phyloP scores from a whole-genome alignment of 1,140 invertebrate species.

The Cotesia chilonis region DNA sequence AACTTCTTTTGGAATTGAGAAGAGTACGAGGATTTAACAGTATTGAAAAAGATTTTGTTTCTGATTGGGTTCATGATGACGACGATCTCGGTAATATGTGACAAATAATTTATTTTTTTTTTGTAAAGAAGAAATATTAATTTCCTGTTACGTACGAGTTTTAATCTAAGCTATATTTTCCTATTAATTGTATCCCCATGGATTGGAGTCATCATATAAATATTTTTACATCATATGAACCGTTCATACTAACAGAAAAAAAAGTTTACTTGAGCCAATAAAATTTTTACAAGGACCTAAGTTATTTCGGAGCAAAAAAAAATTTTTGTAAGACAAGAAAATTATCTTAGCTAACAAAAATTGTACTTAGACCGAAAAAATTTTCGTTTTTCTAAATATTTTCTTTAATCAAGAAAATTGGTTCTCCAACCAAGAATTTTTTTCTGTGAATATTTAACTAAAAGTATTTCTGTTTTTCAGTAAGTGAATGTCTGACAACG shows the following conservation, averaged over 20 bases:
- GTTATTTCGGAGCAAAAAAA: neutral
- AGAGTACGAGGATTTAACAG: neutral
- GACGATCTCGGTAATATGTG: neutral
- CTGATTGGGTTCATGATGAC: neutral
- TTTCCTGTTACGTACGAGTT: neutral
- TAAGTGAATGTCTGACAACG: too few species aligned
- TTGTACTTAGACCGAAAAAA: neutral
- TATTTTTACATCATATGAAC: neutral
- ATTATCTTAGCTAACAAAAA: neutral
- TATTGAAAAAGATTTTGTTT: neutral
- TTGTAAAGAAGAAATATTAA: neutral
- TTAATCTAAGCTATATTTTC: neutral
- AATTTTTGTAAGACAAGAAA: slow-evolving; percentile 1
- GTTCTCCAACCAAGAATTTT: too few species aligned
- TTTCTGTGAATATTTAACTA: neutral
- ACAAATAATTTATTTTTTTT: neutral
- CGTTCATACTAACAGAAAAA: neutral
- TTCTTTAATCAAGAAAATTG: too few species aligned
- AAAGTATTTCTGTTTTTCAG: too few species aligned
- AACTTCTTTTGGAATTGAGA: neutral
- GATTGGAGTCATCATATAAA: neutral
- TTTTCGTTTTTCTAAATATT: too few species aligned
- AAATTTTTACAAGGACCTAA: neutral
- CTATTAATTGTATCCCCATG: neutral
- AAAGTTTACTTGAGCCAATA: neutral